Conservation (phyloP, 2,888 invertebrate genomes). For the Drosophila kanekoi region DNA sequence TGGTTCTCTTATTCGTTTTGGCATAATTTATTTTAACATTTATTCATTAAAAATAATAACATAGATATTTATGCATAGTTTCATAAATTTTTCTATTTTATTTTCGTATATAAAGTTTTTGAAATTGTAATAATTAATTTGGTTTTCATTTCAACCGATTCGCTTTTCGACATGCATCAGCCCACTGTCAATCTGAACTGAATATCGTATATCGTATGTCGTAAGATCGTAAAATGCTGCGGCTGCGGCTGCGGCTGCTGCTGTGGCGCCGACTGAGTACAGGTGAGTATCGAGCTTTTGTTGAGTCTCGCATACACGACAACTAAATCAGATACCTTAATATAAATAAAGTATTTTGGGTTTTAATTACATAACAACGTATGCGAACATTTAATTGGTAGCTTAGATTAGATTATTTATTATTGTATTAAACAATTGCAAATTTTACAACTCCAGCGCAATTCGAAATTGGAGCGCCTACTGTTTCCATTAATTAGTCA, state of each 20-base stretch:
- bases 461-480: background rate
- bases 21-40: no score
- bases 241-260: conserved; percentile 14
- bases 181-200: conserved; percentile 15
- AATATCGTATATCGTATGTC: conserved; percentile 28
- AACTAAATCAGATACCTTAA: background rate
- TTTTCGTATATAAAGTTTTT: no score
- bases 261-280: conserved; percentile 10
- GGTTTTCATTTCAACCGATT: background rate
- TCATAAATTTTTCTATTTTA: no score
- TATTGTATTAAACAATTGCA: background rate
- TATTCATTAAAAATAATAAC: no score
- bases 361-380: background rate
- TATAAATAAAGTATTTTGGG: background rate
- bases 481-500: background rate
- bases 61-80: no score
- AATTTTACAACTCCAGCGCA: background rate
- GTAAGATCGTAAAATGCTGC: conserved; percentile 34
- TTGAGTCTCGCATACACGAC: conserved; percentile 11
- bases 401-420: background rate
- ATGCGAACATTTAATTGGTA: background rate
- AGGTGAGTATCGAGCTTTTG: conserved; percentile 19
- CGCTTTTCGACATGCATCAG: background rate
- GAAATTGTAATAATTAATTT: background rate
- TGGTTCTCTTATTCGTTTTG: no score